Conservation (phyloP, 2,113 vertebrate species). For the Pseudorhombus dupliciocellatus region DNA sequence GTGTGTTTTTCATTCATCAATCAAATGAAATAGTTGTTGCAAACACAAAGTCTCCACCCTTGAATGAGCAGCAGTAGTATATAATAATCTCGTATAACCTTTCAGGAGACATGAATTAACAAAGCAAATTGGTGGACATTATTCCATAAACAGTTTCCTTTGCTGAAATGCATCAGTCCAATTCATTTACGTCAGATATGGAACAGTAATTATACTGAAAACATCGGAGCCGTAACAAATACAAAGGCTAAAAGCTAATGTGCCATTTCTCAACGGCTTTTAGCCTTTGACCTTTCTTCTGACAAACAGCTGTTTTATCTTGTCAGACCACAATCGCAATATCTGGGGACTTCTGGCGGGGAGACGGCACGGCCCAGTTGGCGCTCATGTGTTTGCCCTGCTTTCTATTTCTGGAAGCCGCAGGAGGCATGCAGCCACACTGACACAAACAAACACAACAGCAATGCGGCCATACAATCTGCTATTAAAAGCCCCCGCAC, state of each 20-base stretch:
- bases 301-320: not conserved
- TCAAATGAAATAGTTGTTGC: not conserved
- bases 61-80: too few species aligned
- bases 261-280: not conserved
- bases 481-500: slow-evolving; percentile 51
- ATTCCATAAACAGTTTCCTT: too few species aligned
- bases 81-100: too few species aligned
- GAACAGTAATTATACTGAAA: not conserved
- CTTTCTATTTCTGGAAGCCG: slow-evolving; percentile 76
- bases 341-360: slow-evolving; percentile 25
- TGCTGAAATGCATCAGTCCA: too few species aligned
- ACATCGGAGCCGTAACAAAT: too few species aligned
- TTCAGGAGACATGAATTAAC: too few species aligned
- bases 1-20: too few species aligned
- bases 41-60: not conserved
- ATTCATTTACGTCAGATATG: not conserved
- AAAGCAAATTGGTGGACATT: too few species aligned
- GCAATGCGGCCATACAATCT: slow-evolving; percentile 51
- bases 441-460: slow-evolving; percentile 26
- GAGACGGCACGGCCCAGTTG: slow-evolving; percentile 52
- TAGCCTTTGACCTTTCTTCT: not conserved
- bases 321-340: slow-evolving; percentile 9
- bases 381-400: slow-evolving; percentile 46
- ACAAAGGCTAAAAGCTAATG: not conserved
- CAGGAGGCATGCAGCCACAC: slow-evolving; percentile 37